Percentiles rank a stretch among this genome's conserved stretches.
These are phyloP conservation scores for Hyles euphorbiae DNA, from an alignment of 1,140 invertebrate species.

Conservation along the genomic window DNA sequence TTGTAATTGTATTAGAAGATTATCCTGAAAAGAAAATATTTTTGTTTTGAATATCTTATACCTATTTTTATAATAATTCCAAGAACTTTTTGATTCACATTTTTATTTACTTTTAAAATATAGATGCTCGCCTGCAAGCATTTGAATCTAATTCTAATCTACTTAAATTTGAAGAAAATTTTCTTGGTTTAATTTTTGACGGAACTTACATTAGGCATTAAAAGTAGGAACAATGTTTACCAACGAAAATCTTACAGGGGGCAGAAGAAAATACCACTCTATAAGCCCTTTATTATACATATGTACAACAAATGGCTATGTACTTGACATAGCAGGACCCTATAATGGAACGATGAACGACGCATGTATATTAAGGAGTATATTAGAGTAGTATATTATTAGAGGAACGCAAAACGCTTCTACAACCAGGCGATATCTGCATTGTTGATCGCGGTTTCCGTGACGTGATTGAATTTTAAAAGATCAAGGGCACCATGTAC, in stretches of 20 bases:
- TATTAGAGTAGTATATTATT: background rate
- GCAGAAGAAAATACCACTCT: slow-evolving; percentile 9
- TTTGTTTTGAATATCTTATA: too few species aligned
- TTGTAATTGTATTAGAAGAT: too few species aligned
- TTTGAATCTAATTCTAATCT: too few species aligned
- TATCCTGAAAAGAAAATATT: too few species aligned
- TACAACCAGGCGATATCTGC: slow-evolving; percentile 4
- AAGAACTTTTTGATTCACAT: too few species aligned
- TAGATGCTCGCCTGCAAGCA: too few species aligned
- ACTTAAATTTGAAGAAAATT: too few species aligned
- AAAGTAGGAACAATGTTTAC: slow-evolving; percentile 10
- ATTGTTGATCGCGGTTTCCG: slow-evolving; percentile 14
- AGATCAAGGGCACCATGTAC: background rate
- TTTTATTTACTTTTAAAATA: too few species aligned
- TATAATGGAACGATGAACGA: slow-evolving; percentile 4
- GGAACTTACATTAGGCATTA: slow-evolving; percentile 6
- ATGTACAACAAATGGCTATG: slow-evolving; percentile 5
- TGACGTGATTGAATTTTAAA: slow-evolving; percentile 1
- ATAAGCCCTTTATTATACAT: slow-evolving; percentile 8
- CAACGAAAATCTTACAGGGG: slow-evolving; percentile 10
- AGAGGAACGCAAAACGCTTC: background rate
- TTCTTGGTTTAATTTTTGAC: slow-evolving; percentile 2
- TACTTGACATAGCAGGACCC: slow-evolving; percentile 6
- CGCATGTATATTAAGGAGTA: slow-evolving; percentile 3
- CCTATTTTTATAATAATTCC: too few species aligned